Evolutionary conservation across 2,113 vertebrate genomes (phyloP).

Genomic region (Oxyura jamaicensis): DNA sequence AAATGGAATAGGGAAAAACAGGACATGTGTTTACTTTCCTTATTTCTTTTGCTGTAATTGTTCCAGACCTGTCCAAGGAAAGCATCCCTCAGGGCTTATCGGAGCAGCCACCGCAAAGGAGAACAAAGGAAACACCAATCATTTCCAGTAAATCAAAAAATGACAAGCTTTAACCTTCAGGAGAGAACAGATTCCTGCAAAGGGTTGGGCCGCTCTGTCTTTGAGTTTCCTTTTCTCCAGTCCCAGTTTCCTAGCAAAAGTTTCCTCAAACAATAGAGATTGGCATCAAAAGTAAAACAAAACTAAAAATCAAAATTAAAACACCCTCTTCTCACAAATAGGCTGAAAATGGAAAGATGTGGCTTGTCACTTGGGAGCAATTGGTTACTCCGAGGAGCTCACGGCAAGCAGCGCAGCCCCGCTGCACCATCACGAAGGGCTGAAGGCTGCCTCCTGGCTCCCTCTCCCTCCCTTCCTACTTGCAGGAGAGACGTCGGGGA

Average conservation of each 20-base stretch:
- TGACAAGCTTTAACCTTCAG: conserved; percentile 65
- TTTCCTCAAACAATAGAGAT: conserved; percentile 57
- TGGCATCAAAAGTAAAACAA: not conserved
- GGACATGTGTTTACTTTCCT: conserved; percentile 3
- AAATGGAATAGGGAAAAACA: conserved; percentile 20
- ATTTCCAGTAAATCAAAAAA: conserved; percentile 62
- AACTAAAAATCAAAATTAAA: not conserved
- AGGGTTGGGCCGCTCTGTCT: conserved; percentile 59
- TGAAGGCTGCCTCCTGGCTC: not conserved
- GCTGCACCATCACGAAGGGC: not conserved
- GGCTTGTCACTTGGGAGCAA: not conserved
- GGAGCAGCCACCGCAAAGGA: conserved; percentile 48
- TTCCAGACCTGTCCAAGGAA: conserved; percentile 47
- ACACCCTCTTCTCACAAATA: not conserved
- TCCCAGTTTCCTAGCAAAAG: conserved; percentile 35
- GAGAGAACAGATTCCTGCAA: conserved; percentile 59
- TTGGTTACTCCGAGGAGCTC: not conserved
- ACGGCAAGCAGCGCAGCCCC: fast-evolving
- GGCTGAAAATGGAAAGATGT: conserved; percentile 6
- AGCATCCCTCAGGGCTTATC: conserved; percentile 50
- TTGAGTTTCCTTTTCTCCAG: conserved; percentile 56
- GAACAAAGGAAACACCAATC: conserved; percentile 74
- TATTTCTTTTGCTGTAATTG: conserved; percentile 4
- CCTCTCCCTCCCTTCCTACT: not conserved
- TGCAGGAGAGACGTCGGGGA: not conserved